These are phyloP conservation scores for Gallinago nigripennis DNA, from an alignment of 2,797 vertebrate species.

Conservation along the genomic window DNA sequence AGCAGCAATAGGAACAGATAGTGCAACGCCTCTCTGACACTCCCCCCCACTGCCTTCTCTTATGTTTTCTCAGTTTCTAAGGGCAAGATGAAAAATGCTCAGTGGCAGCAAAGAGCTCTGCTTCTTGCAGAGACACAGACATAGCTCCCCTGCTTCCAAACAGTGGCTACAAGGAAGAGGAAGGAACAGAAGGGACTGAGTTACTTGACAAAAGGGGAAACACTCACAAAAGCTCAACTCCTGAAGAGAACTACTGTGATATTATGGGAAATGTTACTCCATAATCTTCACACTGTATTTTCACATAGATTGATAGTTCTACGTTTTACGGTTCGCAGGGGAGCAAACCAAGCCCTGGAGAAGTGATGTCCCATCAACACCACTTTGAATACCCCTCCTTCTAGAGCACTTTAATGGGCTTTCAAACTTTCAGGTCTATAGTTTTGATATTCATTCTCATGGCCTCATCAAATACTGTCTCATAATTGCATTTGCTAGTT, in stretches of 20 bases:
- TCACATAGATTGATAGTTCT: neutral
- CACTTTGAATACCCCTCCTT: neutral
- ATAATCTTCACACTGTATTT: neutral
- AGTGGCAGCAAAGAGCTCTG: neutral
- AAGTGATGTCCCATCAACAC: neutral
- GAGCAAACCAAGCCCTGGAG: neutral
- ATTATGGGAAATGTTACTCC: neutral
- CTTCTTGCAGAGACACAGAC: neutral
- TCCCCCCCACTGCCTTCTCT: neutral
- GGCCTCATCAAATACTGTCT: neutral
- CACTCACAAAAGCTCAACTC: neutral
- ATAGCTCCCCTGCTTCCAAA: neutral
- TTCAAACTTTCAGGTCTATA: neutral
- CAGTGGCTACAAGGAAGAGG: fast-evolving
- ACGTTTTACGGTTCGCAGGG: neutral
- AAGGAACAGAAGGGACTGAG: neutral
- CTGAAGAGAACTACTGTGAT: neutral
- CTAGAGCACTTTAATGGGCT: neutral
- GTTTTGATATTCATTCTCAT: neutral
- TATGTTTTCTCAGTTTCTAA: neutral
- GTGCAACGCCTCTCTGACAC: neutral
- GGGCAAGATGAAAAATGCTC: neutral
- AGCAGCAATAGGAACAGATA: neutral
- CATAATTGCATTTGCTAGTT: neutral
- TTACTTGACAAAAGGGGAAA: neutral